These are phyloP conservation scores for Sarcoramphus papa DNA, from an alignment of 2,797 vertebrate species.

Conservation along the genomic window DNA sequence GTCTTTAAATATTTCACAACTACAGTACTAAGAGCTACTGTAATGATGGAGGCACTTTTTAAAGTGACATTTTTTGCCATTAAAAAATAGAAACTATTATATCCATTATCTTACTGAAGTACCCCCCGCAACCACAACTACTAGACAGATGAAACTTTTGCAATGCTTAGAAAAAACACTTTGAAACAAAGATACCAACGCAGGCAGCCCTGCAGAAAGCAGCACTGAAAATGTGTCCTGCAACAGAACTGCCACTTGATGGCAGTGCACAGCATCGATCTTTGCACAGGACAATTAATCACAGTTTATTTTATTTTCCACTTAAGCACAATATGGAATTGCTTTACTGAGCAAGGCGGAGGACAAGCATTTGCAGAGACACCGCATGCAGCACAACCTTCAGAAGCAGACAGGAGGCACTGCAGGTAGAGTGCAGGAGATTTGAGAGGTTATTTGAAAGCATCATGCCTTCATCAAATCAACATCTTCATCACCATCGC, in stretches of 20 bases:
- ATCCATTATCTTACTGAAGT: background rate
- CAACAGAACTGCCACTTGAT: conserved; percentile 17
- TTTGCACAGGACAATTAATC: background rate
- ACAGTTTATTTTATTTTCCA: background rate
- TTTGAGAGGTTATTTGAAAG: background rate
- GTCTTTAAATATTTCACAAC: conserved; percentile 30
- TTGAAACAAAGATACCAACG: background rate
- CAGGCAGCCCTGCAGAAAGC: background rate
- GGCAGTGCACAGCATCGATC: conserved; percentile 37
- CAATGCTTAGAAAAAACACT: background rate
- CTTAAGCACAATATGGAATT: background rate
- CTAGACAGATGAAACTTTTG: background rate
- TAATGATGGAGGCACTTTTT: background rate
- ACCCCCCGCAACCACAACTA: background rate
- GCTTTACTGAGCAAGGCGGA: background rate
- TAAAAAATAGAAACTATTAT: background rate
- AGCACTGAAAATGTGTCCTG: background rate
- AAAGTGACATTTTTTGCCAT: background rate
- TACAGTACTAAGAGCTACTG: background rate
- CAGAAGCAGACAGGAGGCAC: background rate
- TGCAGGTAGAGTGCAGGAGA: background rate
- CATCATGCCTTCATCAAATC: background rate
- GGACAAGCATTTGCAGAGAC: accelerated
- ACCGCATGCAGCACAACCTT: background rate
- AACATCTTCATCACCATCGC: background rate